Evolutionary conservation across 2,113 vertebrate species (phyloP).

Genomic region (Megaceryle maxima): DNA sequence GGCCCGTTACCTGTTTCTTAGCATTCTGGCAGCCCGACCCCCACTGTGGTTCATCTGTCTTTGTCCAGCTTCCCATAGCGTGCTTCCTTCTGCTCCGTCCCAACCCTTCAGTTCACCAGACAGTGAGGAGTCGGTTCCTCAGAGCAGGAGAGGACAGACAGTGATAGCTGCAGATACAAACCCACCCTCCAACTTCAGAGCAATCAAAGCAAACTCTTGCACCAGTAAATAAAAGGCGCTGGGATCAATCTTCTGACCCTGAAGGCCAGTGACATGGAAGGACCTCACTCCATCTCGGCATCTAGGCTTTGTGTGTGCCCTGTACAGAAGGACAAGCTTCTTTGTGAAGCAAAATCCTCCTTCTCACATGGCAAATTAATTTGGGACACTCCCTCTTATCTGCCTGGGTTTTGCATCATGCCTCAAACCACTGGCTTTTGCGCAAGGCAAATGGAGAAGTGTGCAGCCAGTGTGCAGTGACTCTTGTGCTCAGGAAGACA

Average conservation of each 20-base stretch:
- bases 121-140: not conserved
- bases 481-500: not conserved
- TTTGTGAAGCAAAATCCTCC: not conserved
- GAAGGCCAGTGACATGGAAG: not conserved
- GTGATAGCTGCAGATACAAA: not conserved
- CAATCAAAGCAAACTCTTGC: too few relatives aligned
- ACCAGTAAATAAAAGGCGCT: too few relatives aligned
- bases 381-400: fast-evolving
- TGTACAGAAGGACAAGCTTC: not conserved
- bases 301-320: not conserved
- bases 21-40: not conserved
- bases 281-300: not conserved
- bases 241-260: not conserved
- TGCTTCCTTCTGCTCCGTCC: not conserved
- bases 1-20: not conserved
- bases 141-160: not conserved
- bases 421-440: not conserved
- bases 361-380: not conserved
- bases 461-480: not conserved
- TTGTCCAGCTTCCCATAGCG: not conserved
- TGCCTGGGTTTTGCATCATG: not conserved
- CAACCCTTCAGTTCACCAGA: not conserved
- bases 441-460: not conserved
- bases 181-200: not conserved
- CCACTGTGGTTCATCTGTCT: not conserved